Base-by-base conservation (phyloP, 2,797 vertebrate genomes). In the Tapera naevia region DNA sequence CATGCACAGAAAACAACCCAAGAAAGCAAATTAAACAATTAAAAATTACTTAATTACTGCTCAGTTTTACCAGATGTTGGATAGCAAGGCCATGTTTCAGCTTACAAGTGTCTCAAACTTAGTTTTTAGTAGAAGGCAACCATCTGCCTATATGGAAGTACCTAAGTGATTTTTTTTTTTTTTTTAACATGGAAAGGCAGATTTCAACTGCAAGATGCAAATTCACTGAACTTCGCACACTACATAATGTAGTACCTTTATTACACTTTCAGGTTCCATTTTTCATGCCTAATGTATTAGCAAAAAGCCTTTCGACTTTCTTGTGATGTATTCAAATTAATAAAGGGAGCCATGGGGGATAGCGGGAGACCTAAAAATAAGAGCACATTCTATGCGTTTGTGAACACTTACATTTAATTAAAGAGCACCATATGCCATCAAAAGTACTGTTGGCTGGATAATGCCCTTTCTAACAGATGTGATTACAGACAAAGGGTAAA, bases 401-500 rank as follows among this genome's bases (percentile, higher is more conserved):
- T 23, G 57, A 86, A 73, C 64, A 80, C 60, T 58, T 76, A 66
- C 43, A 67, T 60, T 92, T 92, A 91, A 95, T 84, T 95, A 93
- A 82, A 82, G 76, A 89, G 61, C 70, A 92, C 81, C 84, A 73
- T 92, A 88, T 88, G 66, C 84, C 76, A 88, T 64, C 53, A 78
- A 48, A 92, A 57, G 22, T 67, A 50, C 37, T 92, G 48, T 32
- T 87, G 91, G 58, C 80, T 75, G 69, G 48, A 65, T 75, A 91
- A 27, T 5, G 3, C 80, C 67, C 64, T 57, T 93, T 80, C 73
- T 81, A 86, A 87, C 66, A 95, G 62, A 72, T 88, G 67, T 85
- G 70, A 91, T 78, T 91, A 82, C 33, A 94, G 64, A 86, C 57
- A 89, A 51, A 93, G 35, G 73, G 78, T 89, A 95, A 96, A 94